Percentiles rank a stretch among this genome's conserved stretches.
phyloP scores from a whole-genome alignment of 1,140 invertebrate genomes.

The Pygmarrhopalites habei region DNA sequence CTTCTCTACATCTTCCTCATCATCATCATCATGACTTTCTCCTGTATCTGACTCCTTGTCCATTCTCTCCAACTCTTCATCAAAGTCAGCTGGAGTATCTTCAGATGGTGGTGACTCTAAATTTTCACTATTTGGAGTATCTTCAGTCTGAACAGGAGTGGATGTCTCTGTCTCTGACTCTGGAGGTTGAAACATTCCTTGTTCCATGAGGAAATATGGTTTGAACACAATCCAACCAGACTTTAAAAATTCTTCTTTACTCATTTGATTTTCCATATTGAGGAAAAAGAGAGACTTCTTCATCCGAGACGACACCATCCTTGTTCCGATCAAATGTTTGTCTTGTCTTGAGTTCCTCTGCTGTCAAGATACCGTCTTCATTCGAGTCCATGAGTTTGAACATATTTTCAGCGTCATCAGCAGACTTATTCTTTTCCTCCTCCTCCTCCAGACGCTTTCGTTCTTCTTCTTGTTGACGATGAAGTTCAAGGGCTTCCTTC shows the following conservation, averaged over 20 bases:
- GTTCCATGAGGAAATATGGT: constrained; percentile 61
- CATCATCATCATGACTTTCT: constrained; percentile 40
- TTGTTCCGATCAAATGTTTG: constrained; percentile 74
- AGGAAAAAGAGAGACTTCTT: constrained; percentile 74
- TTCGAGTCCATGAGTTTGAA: constrained; percentile 72
- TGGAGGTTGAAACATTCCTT: constrained; percentile 39
- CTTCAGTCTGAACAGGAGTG: constrained; percentile 2
- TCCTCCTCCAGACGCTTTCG: constrained; percentile 54
- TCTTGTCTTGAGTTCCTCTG: constrained; percentile 68
- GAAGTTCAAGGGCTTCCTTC: constrained; percentile 65
- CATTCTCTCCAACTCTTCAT: constrained; percentile 43
- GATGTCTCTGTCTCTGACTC: constrained; percentile 33
- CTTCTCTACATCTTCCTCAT: constrained; percentile 37
- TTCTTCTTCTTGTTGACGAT: constrained; percentile 58
- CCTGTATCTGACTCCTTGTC: constrained; percentile 32
- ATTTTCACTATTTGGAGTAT: background rate
- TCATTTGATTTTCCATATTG: constrained; percentile 60
- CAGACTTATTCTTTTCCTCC: constrained; percentile 48
- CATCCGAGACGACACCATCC: constrained; percentile 75
- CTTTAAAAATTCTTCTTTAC: constrained; percentile 61
- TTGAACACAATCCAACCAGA: constrained; percentile 68
- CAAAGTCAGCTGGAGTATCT: constrained; percentile 44
- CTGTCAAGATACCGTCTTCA: constrained; percentile 60
- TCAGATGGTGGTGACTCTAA: constrained; percentile 13
- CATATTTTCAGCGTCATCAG: constrained; percentile 57